Evolutionary conservation across 2,113 vertebrate species (phyloP), one percentile per base, ranked within the genome.

Genomic region (Scopus umbretta): DNA sequence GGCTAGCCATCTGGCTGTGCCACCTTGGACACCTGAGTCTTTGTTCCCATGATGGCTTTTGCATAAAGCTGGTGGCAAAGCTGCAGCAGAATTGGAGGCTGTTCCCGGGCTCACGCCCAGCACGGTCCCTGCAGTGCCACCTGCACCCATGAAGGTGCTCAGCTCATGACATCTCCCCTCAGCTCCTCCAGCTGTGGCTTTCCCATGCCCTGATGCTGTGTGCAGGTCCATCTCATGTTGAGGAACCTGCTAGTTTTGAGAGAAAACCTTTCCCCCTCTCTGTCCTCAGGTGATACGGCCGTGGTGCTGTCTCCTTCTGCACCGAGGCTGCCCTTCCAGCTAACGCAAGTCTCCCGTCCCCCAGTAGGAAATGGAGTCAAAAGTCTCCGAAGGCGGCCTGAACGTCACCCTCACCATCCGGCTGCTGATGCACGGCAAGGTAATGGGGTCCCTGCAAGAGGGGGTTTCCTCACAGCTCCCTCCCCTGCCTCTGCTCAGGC

Each of bases 401-500:
- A 99, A 99, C 11, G 99, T 99, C 96, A 99, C 99, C 63, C 99
- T 99, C 80, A 99, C 99, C 91, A 99, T 99, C 96, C 99, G 99
- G 66, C 99, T 99, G 91, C 98, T 99, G 95, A 99, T 99, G 99
- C 99, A 99, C 0, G 99, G 99, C 90, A 99, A 99, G 98, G 99
- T 99, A 98, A 98, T 96, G 42, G 25, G 12, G n/a, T 56, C 21
- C 36, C 4, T 0, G 45, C 1, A n/a, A n/a, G 0, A 3, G 6
- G 22, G 62, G 16, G 0, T 59, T 58, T 34, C n/a, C 49, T 58
- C 5, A 0, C 38, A n/a, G 14, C 10, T 22, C 16, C 9, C 34
- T 61, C 17, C 86, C 11, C 55, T 2, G 0, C 40, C 49, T 72
- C 32, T 0, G 1, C 34, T 87, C 27, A 7, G 1, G 38, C 40